Evolutionary conservation across 2,888 invertebrate species (phyloP).

Genomic region (Drosophila acutilabella): DNA sequence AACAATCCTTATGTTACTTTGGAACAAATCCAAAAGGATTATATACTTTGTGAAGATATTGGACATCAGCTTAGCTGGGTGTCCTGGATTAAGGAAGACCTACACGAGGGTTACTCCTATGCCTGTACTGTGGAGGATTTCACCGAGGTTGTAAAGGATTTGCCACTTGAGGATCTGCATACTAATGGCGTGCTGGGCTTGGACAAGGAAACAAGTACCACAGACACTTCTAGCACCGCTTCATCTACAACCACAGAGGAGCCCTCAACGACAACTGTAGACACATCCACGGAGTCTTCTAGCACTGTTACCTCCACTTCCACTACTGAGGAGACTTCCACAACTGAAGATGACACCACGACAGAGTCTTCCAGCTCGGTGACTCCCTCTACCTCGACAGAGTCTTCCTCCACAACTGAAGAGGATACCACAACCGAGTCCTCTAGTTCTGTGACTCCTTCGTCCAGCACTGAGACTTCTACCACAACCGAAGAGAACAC

Average conservation of each 20-base stretch:
- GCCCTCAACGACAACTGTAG: background rate
- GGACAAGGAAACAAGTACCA: conserved; percentile 42
- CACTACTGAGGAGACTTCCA: conserved; percentile 14
- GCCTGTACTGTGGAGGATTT: conserved; percentile 81
- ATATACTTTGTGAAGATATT: conserved; percentile 76
- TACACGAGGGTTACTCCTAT: conserved; percentile 76
- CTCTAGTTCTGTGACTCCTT: conserved; percentile 10
- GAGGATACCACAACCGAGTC: background rate
- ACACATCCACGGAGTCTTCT: conserved; percentile 1
- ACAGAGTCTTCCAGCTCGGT: conserved; percentile 7
- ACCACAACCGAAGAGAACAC: background rate
- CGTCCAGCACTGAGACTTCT: conserved; percentile 4
- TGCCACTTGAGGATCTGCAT: conserved; percentile 69
- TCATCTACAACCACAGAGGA: conserved; percentile 3
- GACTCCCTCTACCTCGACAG: background rate
- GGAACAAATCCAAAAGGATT: conserved; percentile 71
- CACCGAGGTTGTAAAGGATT: conserved; percentile 64
- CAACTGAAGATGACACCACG: background rate
- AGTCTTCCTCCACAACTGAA: background rate
- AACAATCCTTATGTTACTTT: conserved; percentile 82
- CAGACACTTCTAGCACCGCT: background rate
- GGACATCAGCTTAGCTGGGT: conserved; percentile 76
- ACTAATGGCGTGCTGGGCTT: conserved; percentile 75
- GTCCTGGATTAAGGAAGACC: conserved; percentile 71
- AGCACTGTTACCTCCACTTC: conserved; percentile 2